These are phyloP conservation scores for Ormia ochracea DNA, from an alignment of 2,888 invertebrate genomes.

Conservation along the genomic window DNA sequence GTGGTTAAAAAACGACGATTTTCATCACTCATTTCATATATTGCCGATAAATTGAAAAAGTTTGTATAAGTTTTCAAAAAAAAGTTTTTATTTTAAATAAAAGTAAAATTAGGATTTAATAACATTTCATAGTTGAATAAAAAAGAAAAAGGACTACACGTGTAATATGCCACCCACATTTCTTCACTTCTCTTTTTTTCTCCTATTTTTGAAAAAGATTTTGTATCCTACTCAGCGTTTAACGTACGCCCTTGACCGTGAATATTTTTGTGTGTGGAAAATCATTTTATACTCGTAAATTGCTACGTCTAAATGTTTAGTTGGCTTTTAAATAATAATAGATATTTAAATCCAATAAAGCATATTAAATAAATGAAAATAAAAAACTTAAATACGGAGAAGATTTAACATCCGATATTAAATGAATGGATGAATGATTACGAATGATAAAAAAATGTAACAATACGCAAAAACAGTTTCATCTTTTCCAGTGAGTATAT, in stretches of 20 bases:
- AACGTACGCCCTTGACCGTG: slow-evolving; percentile 45
- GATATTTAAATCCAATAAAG: slow-evolving; percentile 32
- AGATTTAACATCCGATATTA: background rate
- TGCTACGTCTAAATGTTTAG: background rate
- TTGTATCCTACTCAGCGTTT: slow-evolving; percentile 12
- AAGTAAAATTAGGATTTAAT: no score
- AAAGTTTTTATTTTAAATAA: no score
- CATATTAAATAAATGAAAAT: slow-evolving; percentile 4
- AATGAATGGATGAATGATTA: slow-evolving; percentile 19
- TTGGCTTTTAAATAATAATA: slow-evolving; percentile 23
- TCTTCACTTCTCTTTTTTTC: background rate
- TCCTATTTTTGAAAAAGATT: background rate
- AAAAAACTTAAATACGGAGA: background rate
- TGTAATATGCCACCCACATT: background rate
- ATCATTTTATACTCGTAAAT: slow-evolving; percentile 1
- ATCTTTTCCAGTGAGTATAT: background rate
- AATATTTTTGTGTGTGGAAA: background rate
- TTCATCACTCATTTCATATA: no score
- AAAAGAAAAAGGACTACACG: no score
- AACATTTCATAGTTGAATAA: no score
- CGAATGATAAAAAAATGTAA: background rate
- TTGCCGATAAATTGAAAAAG: no score
- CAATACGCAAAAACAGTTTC: background rate
- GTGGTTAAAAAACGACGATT: no score
- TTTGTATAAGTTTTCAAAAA: no score